Conservation (phyloP, 1,140 invertebrate genomes). For the Eulimnadia texana region DNA sequence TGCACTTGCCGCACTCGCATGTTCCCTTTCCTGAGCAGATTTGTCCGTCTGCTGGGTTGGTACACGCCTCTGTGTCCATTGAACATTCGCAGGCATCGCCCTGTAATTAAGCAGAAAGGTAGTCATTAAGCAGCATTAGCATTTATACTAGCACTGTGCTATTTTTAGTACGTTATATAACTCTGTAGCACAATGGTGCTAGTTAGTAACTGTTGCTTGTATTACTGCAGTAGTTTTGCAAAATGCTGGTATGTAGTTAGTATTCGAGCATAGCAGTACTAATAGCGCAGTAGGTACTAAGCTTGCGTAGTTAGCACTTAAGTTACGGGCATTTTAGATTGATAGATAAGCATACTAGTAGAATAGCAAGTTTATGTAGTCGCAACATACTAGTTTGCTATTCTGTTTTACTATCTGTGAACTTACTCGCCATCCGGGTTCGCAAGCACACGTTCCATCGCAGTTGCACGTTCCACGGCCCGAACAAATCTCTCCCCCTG, state of each 20-base stretch:
- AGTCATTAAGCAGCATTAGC: no score
- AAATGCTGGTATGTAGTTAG: no score
- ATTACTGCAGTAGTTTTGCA: no score
- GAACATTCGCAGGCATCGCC: constrained; percentile 67
- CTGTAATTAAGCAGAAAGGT: background rate
- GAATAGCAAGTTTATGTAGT: background rate
- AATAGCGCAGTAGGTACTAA: no score
- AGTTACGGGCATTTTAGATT: background rate
- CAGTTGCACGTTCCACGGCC: constrained; percentile 42
- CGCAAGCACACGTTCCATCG: constrained; percentile 51
- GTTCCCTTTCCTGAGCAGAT: constrained; percentile 62
- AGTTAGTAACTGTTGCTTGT: no score
- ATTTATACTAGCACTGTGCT: no score
- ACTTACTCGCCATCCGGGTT: constrained; percentile 48
- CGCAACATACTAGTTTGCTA: no score
- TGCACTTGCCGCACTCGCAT: constrained; percentile 78
- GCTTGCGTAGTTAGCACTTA: background rate
- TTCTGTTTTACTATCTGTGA: no score
- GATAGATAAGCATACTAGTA: background rate
- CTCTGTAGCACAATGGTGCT: no score
- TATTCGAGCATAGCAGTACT: no score
- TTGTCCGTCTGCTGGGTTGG: constrained; percentile 39
- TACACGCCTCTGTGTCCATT: constrained; percentile 53
- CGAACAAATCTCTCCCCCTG: constrained; percentile 33
- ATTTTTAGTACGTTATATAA: no score